Evolutionary conservation across 2,797 vertebrate genomes (phyloP).

Genomic region (Tiaroga cobitis): DNA sequence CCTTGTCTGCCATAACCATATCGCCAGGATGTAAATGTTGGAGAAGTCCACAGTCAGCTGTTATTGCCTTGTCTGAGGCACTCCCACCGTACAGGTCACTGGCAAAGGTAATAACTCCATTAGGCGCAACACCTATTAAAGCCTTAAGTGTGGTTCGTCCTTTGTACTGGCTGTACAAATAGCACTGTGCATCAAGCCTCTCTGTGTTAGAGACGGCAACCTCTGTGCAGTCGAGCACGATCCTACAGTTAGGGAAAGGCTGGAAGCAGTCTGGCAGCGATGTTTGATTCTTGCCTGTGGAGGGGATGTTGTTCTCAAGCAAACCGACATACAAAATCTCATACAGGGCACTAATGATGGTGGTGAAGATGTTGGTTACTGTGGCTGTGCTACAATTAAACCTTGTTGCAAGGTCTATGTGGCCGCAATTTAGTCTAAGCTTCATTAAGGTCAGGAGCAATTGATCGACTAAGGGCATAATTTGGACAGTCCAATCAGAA

Average conservation of each 20-base stretch:
- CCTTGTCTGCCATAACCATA: too few relatives aligned
- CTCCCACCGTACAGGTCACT: too few relatives aligned
- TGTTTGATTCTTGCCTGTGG: neutral
- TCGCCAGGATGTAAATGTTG: too few relatives aligned
- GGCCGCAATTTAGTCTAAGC: conserved; percentile 18
- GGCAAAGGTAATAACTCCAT: too few relatives aligned
- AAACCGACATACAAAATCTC: conserved; percentile 47
- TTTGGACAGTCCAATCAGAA: neutral
- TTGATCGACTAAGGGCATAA: conserved; percentile 22
- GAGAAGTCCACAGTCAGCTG: too few relatives aligned
- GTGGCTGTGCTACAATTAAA: conserved; percentile 40
- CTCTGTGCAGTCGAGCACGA: conserved; percentile 52
- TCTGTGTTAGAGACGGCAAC: conserved; percentile 8
- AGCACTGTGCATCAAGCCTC: neutral
- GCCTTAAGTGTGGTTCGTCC: too few relatives aligned
- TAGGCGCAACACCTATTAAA: too few relatives aligned
- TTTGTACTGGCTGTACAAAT: too few relatives aligned
- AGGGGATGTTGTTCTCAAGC: too few relatives aligned
- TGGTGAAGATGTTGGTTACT: conserved; percentile 55
- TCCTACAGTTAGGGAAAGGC: too few relatives aligned
- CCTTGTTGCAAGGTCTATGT: conserved; percentile 31
- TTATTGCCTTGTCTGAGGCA: too few relatives aligned
- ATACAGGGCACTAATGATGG: neutral
- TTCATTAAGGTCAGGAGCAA: conserved; percentile 58
- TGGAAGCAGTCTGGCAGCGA: too few relatives aligned